A percentile compares a stretch with the other conserved stretches of the same genome.
Conservation (phyloP, 2,888 invertebrate genomes). For the Syrphus vitripennis region DNA sequence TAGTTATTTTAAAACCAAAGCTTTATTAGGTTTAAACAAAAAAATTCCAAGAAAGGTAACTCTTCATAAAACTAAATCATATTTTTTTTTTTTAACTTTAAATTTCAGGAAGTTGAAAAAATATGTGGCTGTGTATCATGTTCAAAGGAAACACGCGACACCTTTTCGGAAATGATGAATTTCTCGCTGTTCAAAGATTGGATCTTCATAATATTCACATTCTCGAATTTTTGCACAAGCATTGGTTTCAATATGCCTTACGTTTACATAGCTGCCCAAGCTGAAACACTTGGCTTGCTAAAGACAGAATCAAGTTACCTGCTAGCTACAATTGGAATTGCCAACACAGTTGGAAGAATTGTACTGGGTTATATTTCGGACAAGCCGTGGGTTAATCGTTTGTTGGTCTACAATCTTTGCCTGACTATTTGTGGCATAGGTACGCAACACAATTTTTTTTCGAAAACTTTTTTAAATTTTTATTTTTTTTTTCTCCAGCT, state of each 20-base stretch:
- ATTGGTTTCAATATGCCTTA: conserved; percentile 97
- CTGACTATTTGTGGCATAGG: conserved; percentile 94
- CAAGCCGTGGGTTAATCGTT: conserved; percentile 94
- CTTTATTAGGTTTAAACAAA: no score
- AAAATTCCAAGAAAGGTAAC: no score
- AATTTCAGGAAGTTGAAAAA: conserved; percentile 75
- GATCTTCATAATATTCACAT: conserved; percentile 93
- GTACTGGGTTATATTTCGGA: conserved; percentile 93
- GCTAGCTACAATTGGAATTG: conserved; percentile 91
- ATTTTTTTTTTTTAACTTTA: background rate
- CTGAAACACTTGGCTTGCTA: conserved; percentile 83
- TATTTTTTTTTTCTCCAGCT: conserved; percentile 82
- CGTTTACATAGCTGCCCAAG: conserved; percentile 90
- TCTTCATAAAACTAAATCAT: no score
- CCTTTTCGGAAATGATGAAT: conserved; percentile 91
- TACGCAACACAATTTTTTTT: conserved; percentile 84
- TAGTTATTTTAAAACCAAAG: no score
- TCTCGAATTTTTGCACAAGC: conserved; percentile 94
- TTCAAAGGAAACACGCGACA: conserved; percentile 87
- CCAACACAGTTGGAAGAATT: conserved; percentile 95
- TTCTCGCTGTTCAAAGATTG: conserved; percentile 91
- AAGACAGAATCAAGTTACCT: conserved; percentile 86
- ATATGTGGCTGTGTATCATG: conserved; percentile 85
- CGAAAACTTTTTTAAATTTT: background rate
- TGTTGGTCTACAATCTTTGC: conserved; percentile 93